Percentiles rank a stretch among this genome's conserved stretches.
phyloP scores from a whole-genome alignment of 1,140 invertebrate genomes.

The Sycophaga agraensis region DNA sequence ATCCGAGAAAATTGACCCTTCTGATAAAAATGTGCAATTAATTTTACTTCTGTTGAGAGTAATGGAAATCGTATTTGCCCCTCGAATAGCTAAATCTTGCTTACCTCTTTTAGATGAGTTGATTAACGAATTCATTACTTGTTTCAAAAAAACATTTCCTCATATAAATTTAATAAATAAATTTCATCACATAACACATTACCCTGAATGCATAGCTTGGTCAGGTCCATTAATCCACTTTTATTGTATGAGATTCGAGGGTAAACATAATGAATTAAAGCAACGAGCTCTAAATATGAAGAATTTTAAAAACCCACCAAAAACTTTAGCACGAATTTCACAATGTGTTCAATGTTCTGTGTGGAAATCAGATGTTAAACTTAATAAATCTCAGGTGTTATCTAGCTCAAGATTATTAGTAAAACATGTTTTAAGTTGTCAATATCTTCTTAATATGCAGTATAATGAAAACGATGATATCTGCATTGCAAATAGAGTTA shows the following conservation, averaged over 20 bases:
- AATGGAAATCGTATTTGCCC: slow-evolving; percentile 20
- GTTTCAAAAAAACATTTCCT: slow-evolving; percentile 17
- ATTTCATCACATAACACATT: slow-evolving; percentile 19
- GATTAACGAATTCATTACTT: not conserved
- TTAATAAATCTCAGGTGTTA: not conserved
- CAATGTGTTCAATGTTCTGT: slow-evolving; percentile 20
- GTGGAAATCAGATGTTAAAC: slow-evolving; percentile 21
- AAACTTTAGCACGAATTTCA: slow-evolving; percentile 24
- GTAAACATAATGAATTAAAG: slow-evolving; percentile 21
- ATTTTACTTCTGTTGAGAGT: not conserved
- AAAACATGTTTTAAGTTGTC: not conserved
- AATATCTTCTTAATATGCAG: not conserved
- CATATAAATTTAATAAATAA: slow-evolving; percentile 14
- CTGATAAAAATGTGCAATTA: slow-evolving; percentile 5
- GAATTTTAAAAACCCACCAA: slow-evolving; percentile 27
- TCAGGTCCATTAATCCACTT: slow-evolving; percentile 7
- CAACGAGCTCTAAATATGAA: slow-evolving; percentile 18
- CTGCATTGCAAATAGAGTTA: not conserved
- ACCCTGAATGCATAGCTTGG: slow-evolving; percentile 13
- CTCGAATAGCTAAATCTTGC: not conserved
- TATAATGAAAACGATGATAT: not conserved
- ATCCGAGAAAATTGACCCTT: slow-evolving; percentile 13
- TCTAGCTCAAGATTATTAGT: not conserved
- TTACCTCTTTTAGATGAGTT: slow-evolving; percentile 8
- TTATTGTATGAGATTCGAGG: slow-evolving; percentile 24